phyloP scores from a whole-genome alignment of 2,888 invertebrate genomes.

The Calameuta idolon region DNA sequence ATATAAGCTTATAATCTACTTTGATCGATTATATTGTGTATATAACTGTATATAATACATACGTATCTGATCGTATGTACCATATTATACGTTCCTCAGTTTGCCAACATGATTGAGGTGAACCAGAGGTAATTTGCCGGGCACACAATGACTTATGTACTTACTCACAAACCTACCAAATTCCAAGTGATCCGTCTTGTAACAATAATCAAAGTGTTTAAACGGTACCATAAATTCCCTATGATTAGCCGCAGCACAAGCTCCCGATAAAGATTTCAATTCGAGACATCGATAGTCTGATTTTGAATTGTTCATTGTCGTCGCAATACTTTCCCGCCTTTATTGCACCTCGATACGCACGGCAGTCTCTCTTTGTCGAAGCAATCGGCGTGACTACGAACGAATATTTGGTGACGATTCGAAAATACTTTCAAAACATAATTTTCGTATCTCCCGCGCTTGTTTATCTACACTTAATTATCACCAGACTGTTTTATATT shows the following conservation, averaged over 20 bases:
- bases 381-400: neutral
- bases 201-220: neutral
- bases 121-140: neutral
- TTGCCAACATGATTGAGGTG: neutral
- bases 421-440: neutral
- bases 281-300: neutral
- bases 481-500: neutral
- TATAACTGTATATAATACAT: neutral
- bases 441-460: neutral
- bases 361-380: too few relatives aligned
- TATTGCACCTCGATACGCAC: too few relatives aligned
- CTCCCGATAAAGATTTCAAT: neutral
- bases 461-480: neutral
- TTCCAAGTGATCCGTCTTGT: neutral
- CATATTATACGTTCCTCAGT: neutral
- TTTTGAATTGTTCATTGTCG: neutral
- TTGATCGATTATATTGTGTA: neutral
- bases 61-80: neutral
- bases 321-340: neutral
- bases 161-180: neutral
- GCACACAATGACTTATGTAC: neutral
- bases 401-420: neutral
- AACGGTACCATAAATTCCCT: neutral
- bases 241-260: neutral
- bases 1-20: neutral